Evolutionary conservation across 2,113 vertebrate species (phyloP).

Genomic region (Xiphias gladius): DNA sequence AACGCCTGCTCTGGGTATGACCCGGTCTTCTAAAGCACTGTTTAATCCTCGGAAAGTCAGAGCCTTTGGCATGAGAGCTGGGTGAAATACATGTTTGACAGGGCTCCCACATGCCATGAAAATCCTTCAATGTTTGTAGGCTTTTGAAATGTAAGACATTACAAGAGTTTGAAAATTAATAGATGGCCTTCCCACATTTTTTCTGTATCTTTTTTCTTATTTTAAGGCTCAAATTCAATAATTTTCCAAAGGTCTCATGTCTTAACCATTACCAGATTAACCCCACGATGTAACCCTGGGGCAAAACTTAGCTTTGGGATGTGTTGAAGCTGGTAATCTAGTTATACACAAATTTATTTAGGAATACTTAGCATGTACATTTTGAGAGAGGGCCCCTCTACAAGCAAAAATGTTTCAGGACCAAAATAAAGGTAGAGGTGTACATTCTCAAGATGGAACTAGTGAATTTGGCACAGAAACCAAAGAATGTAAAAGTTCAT

Average conservation of each 20-base stretch:
- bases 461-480: neutral
- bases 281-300: neutral
- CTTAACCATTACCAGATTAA: neutral
- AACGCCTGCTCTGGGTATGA: conserved; percentile 37
- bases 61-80: conserved; percentile 23
- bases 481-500: neutral
- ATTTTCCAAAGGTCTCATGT: neutral
- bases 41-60: conserved; percentile 55
- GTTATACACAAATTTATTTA: neutral
- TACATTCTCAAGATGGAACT: no score
- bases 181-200: neutral
- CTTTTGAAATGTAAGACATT: conserved; percentile 1
- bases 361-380: neutral
- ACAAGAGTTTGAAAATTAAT: neutral
- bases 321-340: no score
- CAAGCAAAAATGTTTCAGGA: neutral
- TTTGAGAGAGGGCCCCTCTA: neutral
- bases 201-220: neutral
- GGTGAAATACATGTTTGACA: conserved; percentile 12
- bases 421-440: neutral
- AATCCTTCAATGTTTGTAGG: conserved; percentile 2
- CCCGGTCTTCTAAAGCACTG: conserved; percentile 35
- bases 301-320: neutral
- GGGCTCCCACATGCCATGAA: conserved; percentile 14
- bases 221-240: neutral